These are phyloP conservation scores for Caerostris darwini DNA, from an alignment of 1,140 invertebrate genomes.

Conservation along the genomic window DNA sequence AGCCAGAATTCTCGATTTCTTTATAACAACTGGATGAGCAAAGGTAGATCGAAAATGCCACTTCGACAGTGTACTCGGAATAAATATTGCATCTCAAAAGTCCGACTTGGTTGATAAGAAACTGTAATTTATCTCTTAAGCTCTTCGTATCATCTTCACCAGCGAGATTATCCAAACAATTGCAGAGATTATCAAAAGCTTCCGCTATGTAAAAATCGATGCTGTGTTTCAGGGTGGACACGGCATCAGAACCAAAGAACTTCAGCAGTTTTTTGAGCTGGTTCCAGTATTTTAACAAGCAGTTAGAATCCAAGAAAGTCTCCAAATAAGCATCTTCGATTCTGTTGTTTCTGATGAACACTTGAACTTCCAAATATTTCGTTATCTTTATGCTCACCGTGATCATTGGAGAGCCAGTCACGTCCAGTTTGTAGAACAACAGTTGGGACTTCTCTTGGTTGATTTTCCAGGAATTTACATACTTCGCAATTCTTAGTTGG, in stretches of 20 bases:
- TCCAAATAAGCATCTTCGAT: background rate
- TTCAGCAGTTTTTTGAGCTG: background rate
- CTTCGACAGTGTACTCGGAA: background rate
- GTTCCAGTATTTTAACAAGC: background rate
- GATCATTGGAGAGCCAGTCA: background rate
- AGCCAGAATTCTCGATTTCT: background rate
- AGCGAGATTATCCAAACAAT: background rate
- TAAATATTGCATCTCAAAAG: background rate
- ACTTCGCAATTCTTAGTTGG: background rate
- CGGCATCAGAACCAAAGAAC: background rate
- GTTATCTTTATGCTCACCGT: background rate
- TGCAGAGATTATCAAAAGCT: background rate
- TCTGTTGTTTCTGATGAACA: background rate
- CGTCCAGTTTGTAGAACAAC: background rate
- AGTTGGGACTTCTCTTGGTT: background rate
- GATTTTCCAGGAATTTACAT: background rate
- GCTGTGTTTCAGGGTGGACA: background rate
- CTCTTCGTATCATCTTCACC: background rate
- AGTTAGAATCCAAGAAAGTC: background rate
- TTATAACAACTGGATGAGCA: background rate
- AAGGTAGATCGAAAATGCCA: background rate
- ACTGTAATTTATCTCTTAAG: background rate
- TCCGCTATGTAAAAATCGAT: background rate
- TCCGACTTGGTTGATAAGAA: background rate
- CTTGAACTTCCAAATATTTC: background rate